A percentile compares a stretch with the other conserved stretches of the same genome.
Conservation (phyloP, 1,140 invertebrate genomes). For the Acyrthosiphon pisum region DNA sequence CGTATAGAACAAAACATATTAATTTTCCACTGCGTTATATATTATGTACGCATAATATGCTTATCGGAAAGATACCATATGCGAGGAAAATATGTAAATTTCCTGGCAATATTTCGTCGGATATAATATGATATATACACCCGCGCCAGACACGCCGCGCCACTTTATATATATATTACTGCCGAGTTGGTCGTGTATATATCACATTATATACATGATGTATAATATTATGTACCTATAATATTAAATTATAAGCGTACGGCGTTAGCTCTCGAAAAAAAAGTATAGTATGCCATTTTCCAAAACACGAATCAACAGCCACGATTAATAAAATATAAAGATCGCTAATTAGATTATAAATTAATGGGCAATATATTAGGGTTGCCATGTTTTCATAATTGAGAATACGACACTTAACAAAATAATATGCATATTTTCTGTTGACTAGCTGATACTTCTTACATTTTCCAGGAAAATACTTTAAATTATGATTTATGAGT, state of each 20-base stretch:
- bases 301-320: background rate
- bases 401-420: background rate
- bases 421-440: background rate
- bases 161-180: background rate
- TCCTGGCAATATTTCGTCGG: background rate
- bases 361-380: background rate
- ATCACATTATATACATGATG: background rate
- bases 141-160: no score
- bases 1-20: constrained; percentile 15
- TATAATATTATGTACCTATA: background rate
- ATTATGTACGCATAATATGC: background rate
- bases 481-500: background rate
- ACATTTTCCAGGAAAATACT: background rate
- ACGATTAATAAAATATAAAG: background rate
- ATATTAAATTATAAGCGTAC: background rate
- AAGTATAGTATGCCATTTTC: background rate
- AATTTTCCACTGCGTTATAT: background rate
- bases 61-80: constrained; percentile 23
- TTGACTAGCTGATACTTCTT: background rate
- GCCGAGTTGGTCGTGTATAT: background rate
- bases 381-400: background rate
- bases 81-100: constrained; percentile 3
- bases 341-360: background rate
- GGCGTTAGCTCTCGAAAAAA: background rate
- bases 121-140: constrained; percentile 4